Percentiles rank a stretch among this genome's conserved stretches.
These are phyloP conservation scores for Cephus pygmeus DNA, from an alignment of 2,888 invertebrate species.

Conservation along the genomic window DNA sequence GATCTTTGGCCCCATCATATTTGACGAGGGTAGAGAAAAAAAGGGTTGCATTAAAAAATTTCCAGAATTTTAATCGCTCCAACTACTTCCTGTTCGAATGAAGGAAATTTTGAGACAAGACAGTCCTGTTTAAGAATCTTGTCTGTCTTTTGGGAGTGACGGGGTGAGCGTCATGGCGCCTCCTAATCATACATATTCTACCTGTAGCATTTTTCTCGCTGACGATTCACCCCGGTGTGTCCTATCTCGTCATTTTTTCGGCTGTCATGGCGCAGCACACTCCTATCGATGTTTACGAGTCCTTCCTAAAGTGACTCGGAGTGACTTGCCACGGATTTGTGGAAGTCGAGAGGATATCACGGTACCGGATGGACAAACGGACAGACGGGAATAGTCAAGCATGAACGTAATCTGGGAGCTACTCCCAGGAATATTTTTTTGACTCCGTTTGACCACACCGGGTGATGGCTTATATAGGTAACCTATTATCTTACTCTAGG, in stretches of 20 bases:
- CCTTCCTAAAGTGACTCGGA: constrained; percentile 28
- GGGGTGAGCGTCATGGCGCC: constrained; percentile 17
- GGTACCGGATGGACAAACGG: not conserved
- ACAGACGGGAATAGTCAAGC: not conserved
- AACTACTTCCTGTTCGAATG: not conserved
- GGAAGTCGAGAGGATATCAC: not conserved
- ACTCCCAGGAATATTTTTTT: not conserved
- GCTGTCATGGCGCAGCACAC: constrained; percentile 15
- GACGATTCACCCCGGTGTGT: constrained; percentile 2
- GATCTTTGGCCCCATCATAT: not conserved
- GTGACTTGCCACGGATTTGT: constrained; percentile 33
- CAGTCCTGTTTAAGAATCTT: not conserved
- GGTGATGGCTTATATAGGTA: not conserved
- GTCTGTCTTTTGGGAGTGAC: not conserved
- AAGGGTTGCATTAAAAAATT: not conserved
- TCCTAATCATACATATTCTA: constrained; percentile 15
- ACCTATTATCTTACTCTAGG: not conserved
- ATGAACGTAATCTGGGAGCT: constrained; percentile 5
- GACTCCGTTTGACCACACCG: not conserved
- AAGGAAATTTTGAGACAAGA: not conserved
- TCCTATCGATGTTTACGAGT: constrained; percentile 30
- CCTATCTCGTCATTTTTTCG: constrained; percentile 33
- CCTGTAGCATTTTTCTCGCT: not conserved
- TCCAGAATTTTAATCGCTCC: not conserved
- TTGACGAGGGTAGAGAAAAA: not conserved